Percentiles rank a stretch among this genome's conserved stretches.
phyloP scores from a whole-genome alignment of 2,113 vertebrate species.

The Raja brachyura region DNA sequence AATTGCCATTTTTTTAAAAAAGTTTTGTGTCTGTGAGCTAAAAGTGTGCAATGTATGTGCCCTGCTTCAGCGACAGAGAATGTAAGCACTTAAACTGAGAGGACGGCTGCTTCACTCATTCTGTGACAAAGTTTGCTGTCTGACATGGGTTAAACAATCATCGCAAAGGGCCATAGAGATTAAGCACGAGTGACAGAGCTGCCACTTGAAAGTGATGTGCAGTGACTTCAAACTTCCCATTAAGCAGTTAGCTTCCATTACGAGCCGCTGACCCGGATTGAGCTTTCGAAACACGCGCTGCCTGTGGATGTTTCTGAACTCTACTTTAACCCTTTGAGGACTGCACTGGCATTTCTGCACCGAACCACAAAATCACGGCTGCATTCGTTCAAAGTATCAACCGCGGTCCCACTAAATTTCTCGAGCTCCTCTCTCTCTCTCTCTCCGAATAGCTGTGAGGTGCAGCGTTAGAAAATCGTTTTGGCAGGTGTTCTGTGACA shows the following conservation, averaged over 20 bases:
- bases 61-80: constrained; percentile 20
- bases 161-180: not conserved
- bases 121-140: constrained; percentile 8
- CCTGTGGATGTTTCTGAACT: not conserved
- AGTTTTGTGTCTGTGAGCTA: constrained; percentile 15
- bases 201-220: not conserved
- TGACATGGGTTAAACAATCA: not conserved
- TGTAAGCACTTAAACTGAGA: constrained; percentile 29
- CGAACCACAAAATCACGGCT: not conserved
- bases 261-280: not conserved
- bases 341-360: constrained; percentile 35
- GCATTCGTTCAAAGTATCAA: not conserved
- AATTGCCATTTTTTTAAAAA: not conserved
- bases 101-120: constrained; percentile 4
- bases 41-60: constrained; percentile 26
- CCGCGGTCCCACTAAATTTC: not conserved
- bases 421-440: not conserved
- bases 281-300: not conserved
- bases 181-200: not conserved
- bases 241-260: not conserved
- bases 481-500: constrained; percentile 22
- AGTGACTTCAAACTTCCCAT: not conserved
- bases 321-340: constrained; percentile 38
- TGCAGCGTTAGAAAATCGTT: not conserved
- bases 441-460: constrained; percentile 13